Evolutionary conservation across 2,888 invertebrate species (phyloP).

Genomic region (Temnothorax ravouxi): DNA sequence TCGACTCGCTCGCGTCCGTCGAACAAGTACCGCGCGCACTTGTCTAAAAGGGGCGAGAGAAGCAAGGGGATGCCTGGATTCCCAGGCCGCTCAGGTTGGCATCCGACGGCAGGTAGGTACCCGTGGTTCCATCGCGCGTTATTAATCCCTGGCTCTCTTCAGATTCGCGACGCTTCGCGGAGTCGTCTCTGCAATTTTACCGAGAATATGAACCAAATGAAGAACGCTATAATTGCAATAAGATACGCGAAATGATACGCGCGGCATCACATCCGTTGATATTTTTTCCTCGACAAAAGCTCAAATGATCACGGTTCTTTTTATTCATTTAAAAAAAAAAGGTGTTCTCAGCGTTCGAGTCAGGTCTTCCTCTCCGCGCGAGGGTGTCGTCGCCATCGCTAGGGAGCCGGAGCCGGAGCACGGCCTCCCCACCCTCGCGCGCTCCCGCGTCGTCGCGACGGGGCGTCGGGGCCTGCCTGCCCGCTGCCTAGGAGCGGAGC

Average conservation of each 20-base stretch:
- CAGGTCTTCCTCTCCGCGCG: not conserved
- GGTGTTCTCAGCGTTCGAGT: no score
- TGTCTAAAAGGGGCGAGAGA: not conserved
- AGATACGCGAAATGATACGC: not conserved
- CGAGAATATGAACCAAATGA: no score
- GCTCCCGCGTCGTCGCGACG: slow-evolving; percentile 33
- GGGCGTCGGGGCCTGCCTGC: slow-evolving; percentile 13
- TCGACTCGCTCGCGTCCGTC: not conserved
- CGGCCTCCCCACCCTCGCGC: slow-evolving; percentile 14
- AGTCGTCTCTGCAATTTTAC: not conserved
- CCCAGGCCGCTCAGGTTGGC: not conserved
- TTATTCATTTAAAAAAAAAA: not conserved
- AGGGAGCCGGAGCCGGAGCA: not conserved
- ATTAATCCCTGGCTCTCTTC: not conserved
- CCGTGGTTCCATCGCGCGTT: not conserved
- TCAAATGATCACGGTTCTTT: not conserved
- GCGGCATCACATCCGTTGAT: not conserved
- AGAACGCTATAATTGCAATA: not conserved
- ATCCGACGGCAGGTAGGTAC: not conserved
- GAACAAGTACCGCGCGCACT: slow-evolving; percentile 23
- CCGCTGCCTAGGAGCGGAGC: slow-evolving; percentile 29
- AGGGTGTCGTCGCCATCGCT: slow-evolving; percentile 47
- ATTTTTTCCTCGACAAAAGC: not conserved
- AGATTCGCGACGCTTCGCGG: not conserved
- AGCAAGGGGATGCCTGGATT: not conserved